These are phyloP conservation scores for Aspidiotus destructor DNA, from an alignment of 2,888 invertebrate genomes.

Conservation along the genomic window DNA sequence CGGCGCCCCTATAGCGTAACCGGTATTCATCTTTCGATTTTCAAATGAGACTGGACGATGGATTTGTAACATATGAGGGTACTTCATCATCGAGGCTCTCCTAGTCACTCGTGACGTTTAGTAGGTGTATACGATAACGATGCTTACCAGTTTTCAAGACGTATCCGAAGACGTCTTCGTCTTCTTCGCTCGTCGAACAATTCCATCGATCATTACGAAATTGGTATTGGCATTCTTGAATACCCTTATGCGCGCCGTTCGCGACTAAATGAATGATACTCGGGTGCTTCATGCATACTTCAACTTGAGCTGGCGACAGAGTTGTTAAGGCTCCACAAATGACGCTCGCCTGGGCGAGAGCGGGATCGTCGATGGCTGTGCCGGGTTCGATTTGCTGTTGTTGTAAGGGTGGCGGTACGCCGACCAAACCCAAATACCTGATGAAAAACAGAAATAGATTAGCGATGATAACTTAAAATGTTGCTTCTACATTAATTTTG, in stretches of 20 bases:
- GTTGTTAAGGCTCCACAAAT: slow-evolving; percentile 41
- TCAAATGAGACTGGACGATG: too few species aligned
- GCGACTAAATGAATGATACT: slow-evolving; percentile 71
- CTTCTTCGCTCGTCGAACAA: slow-evolving; percentile 63
- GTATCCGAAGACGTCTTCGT: slow-evolving; percentile 46
- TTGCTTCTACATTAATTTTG: too few species aligned
- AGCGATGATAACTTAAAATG: not conserved
- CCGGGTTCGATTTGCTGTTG: slow-evolving; percentile 36
- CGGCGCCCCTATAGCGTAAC: too few species aligned
- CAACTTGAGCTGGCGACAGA: slow-evolving; percentile 44
- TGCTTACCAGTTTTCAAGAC: slow-evolving; percentile 46
- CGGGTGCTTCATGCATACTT: slow-evolving; percentile 76
- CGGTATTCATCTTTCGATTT: too few species aligned
- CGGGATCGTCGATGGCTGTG: slow-evolving; percentile 37
- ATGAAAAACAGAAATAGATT: not conserved
- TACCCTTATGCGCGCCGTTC: slow-evolving; percentile 70
- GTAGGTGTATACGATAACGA: not conserved
- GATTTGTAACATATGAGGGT: too few species aligned
- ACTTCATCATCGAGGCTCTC: too few species aligned
- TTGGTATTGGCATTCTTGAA: slow-evolving; percentile 78
- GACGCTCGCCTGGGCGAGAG: slow-evolving; percentile 38
- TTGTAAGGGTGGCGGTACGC: slow-evolving; percentile 39
- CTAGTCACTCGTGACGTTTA: too few species aligned
- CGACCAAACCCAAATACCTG: slow-evolving; percentile 42
- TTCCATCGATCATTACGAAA: slow-evolving; percentile 81